phyloP scores from a whole-genome alignment of 2,113 vertebrate species.

The Corynorhinus townsendii region DNA sequence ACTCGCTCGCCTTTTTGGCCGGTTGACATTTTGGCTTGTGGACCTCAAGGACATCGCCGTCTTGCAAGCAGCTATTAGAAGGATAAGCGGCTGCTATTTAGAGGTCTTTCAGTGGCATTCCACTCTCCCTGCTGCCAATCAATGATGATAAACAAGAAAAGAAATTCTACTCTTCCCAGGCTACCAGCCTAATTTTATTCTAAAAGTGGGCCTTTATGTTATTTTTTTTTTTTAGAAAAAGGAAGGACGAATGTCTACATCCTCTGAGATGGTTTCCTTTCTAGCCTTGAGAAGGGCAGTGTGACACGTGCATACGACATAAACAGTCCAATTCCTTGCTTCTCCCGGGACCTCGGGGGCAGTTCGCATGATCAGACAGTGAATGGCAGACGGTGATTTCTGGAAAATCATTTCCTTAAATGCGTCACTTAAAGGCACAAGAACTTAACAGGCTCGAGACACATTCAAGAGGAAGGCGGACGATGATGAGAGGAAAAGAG shows the following conservation, averaged over 20 bases:
- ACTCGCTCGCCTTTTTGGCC: background rate
- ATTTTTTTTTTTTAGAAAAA: too few relatives aligned
- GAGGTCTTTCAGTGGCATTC: background rate
- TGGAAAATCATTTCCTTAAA: background rate
- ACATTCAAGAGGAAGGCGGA: background rate
- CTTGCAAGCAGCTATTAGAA: background rate
- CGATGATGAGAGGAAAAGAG: background rate
- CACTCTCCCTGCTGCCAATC: background rate
- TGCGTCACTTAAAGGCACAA: background rate
- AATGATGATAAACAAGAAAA: constrained; percentile 7
- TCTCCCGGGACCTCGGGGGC: background rate
- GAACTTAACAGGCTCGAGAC: background rate
- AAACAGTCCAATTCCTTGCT: background rate
- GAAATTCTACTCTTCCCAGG: background rate
- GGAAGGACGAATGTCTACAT: background rate
- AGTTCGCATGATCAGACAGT: background rate
- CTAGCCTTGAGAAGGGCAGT: background rate
- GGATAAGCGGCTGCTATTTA: background rate
- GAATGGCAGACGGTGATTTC: background rate
- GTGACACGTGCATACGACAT: background rate
- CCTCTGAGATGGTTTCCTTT: background rate
- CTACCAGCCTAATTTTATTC: background rate
- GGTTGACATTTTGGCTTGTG: constrained; percentile 24
- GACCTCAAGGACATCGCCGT: background rate
- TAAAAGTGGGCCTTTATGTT: background rate